These are phyloP conservation scores for Halcyon smyrnensis DNA, from an alignment of 2,797 vertebrate species.

Conservation along the genomic window DNA sequence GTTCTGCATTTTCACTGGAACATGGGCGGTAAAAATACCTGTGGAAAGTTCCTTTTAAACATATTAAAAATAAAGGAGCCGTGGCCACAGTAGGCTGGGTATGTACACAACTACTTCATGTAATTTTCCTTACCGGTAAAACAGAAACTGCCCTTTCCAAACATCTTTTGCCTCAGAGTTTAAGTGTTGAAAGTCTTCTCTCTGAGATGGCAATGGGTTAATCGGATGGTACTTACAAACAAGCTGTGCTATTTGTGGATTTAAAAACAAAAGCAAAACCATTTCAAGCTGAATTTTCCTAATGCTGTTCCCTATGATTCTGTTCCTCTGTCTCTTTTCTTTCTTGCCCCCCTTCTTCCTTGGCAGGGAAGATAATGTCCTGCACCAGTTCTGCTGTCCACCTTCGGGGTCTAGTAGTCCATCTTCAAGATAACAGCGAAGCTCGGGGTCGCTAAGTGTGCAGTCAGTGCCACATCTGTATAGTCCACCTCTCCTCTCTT, in stretches of 20 bases:
- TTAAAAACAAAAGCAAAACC: neutral
- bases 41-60: neutral
- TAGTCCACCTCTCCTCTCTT: slow-evolving; percentile 42
- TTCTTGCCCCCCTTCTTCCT: slow-evolving; percentile 59
- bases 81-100: neutral
- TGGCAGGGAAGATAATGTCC: slow-evolving; percentile 75
- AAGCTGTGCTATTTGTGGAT: neutral
- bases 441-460: slow-evolving; percentile 52
- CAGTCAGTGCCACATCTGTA: slow-evolving; percentile 43
- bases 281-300: slow-evolving; percentile 25
- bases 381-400: slow-evolving; percentile 79
- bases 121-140: neutral
- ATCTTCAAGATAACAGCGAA: slow-evolving; percentile 75
- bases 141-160: neutral
- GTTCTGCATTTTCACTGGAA: neutral
- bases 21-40: neutral
- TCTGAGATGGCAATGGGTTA: neutral
- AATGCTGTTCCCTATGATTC: slow-evolving; percentile 70
- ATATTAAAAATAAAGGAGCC: neutral
- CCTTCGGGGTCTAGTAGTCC: slow-evolving; percentile 79
- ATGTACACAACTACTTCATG: neutral
- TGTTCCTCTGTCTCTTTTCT: slow-evolving; percentile 58
- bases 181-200: neutral
- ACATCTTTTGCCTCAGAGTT: neutral
- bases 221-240: neutral